Conservation (phyloP, 2,797 vertebrate species). For the Falco cherrug region DNA sequence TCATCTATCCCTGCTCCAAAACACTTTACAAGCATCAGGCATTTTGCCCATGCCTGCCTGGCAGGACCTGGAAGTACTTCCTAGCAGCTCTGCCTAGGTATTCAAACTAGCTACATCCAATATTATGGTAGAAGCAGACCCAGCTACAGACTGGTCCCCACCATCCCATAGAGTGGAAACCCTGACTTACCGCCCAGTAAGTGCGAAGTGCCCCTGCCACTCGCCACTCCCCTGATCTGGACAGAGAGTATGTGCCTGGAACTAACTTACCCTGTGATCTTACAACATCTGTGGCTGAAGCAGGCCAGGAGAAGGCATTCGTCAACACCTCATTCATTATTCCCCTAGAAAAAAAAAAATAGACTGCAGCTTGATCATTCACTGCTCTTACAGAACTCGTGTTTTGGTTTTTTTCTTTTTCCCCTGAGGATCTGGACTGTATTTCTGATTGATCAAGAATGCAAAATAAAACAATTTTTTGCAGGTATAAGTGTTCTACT, state of each 20-base stretch:
- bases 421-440: not conserved
- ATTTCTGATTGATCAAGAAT: conserved; percentile 15
- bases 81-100: not conserved
- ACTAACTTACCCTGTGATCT: not conserved
- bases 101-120: not conserved
- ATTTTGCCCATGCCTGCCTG: not conserved
- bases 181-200: not conserved
- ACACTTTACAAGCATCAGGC: not conserved
- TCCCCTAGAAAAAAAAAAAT: not conserved
- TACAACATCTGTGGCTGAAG: not conserved
- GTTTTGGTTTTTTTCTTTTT: not conserved
- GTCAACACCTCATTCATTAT: not conserved
- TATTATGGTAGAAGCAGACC: not conserved
- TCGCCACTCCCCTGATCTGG: not conserved
- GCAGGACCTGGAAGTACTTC: not conserved
- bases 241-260: not conserved
- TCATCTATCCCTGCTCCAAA: conserved; percentile 15
- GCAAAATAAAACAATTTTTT: not conserved
- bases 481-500: not conserved
- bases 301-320: not conserved
- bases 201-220: not conserved
- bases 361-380: not conserved
- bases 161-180: not conserved
- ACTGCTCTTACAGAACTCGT: not conserved
- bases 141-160: not conserved